phyloP scores from a whole-genome alignment of 2,797 vertebrate species.

The Lithobates sylvaticus region DNA sequence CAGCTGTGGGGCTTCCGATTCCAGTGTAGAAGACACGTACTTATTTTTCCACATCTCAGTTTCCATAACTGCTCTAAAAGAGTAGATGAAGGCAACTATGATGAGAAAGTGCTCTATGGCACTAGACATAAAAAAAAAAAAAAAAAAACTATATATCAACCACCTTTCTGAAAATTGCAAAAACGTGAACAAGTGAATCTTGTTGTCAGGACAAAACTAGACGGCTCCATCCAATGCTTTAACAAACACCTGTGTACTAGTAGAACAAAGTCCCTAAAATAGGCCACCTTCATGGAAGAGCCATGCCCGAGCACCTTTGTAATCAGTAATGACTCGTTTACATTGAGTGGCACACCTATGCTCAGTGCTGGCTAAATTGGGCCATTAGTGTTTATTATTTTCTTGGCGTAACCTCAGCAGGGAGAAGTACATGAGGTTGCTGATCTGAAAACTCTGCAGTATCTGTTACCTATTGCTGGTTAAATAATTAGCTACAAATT shows the following conservation, averaged over 20 bases:
- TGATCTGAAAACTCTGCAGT: background rate
- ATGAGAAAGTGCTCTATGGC: too few species aligned
- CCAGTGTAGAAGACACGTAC: too few species aligned
- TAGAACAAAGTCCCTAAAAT: background rate
- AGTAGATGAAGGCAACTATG: too few species aligned
- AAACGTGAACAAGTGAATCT: too few species aligned
- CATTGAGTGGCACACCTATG: background rate
- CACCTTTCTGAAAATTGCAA: too few species aligned
- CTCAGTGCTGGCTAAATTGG: background rate
- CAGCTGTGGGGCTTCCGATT: too few species aligned
- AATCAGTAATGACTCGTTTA: background rate
- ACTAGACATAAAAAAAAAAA: too few species aligned
- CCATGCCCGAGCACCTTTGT: background rate
- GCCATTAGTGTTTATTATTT: background rate
- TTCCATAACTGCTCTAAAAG: too few species aligned
- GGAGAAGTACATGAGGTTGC: background rate
- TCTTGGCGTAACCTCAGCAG: background rate
- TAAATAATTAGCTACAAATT: slow-evolving; percentile 31
- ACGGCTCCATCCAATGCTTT: background rate
- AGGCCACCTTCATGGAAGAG: background rate
- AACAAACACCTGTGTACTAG: background rate
- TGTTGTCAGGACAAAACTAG: too few species aligned
- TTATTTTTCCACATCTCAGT: too few species aligned
- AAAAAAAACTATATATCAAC: too few species aligned
- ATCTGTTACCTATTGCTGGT: background rate